Evolutionary conservation across 2,888 invertebrate species (phyloP), one percentile per base, ranked within the genome.

Genomic region (Aporophyla nigra): DNA sequence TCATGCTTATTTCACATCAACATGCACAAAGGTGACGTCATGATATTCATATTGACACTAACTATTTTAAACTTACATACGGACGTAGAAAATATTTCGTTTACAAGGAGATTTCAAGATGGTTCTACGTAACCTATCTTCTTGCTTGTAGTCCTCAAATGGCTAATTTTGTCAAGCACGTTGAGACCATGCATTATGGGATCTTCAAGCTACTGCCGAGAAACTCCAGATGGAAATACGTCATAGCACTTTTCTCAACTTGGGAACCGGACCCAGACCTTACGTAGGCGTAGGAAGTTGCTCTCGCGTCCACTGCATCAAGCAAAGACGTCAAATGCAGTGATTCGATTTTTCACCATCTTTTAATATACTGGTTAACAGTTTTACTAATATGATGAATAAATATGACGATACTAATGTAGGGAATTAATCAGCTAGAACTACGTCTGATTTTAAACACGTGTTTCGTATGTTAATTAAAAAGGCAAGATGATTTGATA

Each of bases 1-100:
- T 84, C 76, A 62, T 74, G 71, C 62, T 80, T 58, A 74, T 68
- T 72, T 76, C 71, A 62, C 80, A 84, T 81, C 46, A 71, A 61
- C 73, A 62, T 78, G 82, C 78, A 71, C 27, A 59, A 14, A 19
- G 33, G 4, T 80, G 84, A 80, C 76, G 76, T 76, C 76, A 78
- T 19, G 10, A 56, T 71, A 69, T 51, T 40, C 59, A 56, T 76
- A 79, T 83, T 80, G 84, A 83, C 71, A 62, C 56, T 80, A 69
- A 62, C 24, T 58, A 80, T 63, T 76, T 76, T 67, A 53, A 27
- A 71, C 56, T 21, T 40, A 43, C 2, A 58, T 27, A 12, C 14
- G 14, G 24, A 59, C 33, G 53, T 63, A 59, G 19, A 27, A 7
- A 51, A 19, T 58, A 51, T 46, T 21, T 5, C 54, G 24, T 56